Evolutionary conservation across 2,888 invertebrate species (phyloP).

Genomic region (Eupithecia insigniata): DNA sequence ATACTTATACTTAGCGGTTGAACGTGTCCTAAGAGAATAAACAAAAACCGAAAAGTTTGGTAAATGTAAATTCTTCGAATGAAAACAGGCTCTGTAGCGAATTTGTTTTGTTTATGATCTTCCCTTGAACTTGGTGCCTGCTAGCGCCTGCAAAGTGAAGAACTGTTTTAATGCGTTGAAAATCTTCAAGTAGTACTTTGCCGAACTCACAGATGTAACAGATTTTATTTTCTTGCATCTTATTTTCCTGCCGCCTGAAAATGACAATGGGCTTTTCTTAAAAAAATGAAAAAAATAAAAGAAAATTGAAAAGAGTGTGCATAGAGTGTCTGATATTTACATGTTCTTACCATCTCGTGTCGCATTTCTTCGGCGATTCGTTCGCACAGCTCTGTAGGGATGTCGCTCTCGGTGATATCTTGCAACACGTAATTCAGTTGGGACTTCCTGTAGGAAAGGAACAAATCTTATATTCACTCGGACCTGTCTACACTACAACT

Average conservation of each 20-base stretch:
- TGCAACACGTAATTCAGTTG: conserved; percentile 93
- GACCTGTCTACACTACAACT: not conserved
- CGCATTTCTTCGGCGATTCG: conserved; percentile 96
- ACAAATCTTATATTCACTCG: not conserved
- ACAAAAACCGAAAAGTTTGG: conserved; percentile 31
- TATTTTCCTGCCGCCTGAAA: conserved; percentile 83
- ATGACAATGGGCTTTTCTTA: conserved; percentile 59
- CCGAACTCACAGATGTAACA: conserved; percentile 74
- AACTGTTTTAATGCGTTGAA: conserved; percentile 81
- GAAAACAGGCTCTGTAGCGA: conserved; percentile 30
- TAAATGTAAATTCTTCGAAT: conserved; percentile 48
- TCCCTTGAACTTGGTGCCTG: conserved; percentile 79
- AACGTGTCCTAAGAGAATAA: conserved; percentile 27
- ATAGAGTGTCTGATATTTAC: conserved; percentile 74
- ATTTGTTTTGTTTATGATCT: conserved; percentile 53
- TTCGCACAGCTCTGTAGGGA: conserved; percentile 94
- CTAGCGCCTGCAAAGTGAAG: conserved; percentile 80
- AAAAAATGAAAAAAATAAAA: conserved; percentile 56
- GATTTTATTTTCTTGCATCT: conserved; percentile 79
- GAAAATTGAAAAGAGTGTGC: conserved; percentile 31
- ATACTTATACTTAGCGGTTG: conserved; percentile 37
- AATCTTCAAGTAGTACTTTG: conserved; percentile 78
- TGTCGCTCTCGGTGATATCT: conserved; percentile 95
- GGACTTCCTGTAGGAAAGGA: conserved; percentile 86
- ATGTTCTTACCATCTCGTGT: conserved; percentile 91